Evolutionary conservation across 2,888 invertebrate genomes (phyloP).

Genomic region (Dryomyza anilis): DNA sequence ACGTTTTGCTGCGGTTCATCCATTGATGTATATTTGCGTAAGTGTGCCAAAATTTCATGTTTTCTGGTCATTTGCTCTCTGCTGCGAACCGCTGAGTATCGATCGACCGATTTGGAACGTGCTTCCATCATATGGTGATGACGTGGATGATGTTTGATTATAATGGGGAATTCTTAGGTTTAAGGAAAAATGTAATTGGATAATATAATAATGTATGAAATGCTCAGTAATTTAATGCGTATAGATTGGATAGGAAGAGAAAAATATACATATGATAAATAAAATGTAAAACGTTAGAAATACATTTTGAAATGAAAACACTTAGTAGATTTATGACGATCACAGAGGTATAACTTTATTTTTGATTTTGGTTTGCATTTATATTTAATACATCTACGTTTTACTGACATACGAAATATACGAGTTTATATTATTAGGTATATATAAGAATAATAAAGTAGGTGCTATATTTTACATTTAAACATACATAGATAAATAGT

Average conservation of each 20-base stretch:
- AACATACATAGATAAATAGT: too few relatives aligned
- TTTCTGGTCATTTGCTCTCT: conserved; percentile 17
- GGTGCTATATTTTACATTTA: too few relatives aligned
- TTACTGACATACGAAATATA: not conserved
- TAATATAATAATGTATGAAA: not conserved
- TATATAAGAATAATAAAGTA: too few relatives aligned
- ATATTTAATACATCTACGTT: conserved; percentile 10
- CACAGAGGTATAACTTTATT: conserved; percentile 20
- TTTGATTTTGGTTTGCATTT: too few relatives aligned
- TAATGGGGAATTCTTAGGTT: conserved; percentile 36
- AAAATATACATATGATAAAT: too few relatives aligned
- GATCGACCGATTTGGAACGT: conserved; percentile 53
- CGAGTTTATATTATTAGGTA: conserved; percentile 4
- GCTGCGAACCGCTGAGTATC: conserved; percentile 36
- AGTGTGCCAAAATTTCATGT: conserved; percentile 22
- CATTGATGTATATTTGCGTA: conserved; percentile 34
- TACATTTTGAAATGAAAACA: not conserved
- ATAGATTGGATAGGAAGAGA: not conserved
- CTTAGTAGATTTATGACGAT: conserved; percentile 10
- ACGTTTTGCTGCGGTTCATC: conserved; percentile 28
- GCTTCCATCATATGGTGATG: conserved; percentile 45
- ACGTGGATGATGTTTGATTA: too few relatives aligned
- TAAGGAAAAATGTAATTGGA: not conserved
- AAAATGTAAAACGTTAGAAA: too few relatives aligned
- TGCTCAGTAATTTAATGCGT: not conserved